These are phyloP conservation scores for Cyprinodon variegatus DNA, from an alignment of 2,113 vertebrate genomes.

Conservation along the genomic window DNA sequence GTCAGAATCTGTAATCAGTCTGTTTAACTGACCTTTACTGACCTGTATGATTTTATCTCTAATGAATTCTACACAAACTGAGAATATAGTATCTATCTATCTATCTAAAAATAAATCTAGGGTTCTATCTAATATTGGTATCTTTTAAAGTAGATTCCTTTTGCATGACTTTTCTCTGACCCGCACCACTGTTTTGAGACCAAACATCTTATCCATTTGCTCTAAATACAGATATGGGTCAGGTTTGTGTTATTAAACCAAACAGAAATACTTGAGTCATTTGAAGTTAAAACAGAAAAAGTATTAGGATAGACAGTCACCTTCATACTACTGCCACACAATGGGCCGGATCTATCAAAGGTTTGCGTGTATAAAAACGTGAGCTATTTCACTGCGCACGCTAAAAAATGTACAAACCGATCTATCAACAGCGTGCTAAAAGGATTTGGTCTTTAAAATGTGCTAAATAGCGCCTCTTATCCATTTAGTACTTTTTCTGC, in stretches of 20 bases:
- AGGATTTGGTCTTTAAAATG: no score
- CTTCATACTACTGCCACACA: slow-evolving; percentile 49
- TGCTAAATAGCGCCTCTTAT: no score
- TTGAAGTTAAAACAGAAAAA: slow-evolving; percentile 64
- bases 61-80: neutral
- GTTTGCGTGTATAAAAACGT: no score
- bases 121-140: neutral
- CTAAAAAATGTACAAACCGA: no score
- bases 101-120: no score
- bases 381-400: no score
- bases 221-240: slow-evolving; percentile 25
- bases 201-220: slow-evolving; percentile 13
- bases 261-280: slow-evolving; percentile 40
- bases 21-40: slow-evolving; percentile 6
- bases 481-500: no score
- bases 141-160: neutral
- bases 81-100: neutral
- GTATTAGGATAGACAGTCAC: slow-evolving; percentile 26
- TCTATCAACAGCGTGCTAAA: no score
- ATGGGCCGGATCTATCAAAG: no score
- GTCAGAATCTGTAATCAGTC: slow-evolving; percentile 1
- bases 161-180: slow-evolving; percentile 17
- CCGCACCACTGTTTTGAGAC: neutral
- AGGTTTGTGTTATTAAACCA: slow-evolving; percentile 68
- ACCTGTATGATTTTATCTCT: slow-evolving; percentile 6